Evolutionary conservation across 2,113 vertebrate species (phyloP), one percentile per base, ranked within the genome.

Genomic region (Macaca mulatta): DNA sequence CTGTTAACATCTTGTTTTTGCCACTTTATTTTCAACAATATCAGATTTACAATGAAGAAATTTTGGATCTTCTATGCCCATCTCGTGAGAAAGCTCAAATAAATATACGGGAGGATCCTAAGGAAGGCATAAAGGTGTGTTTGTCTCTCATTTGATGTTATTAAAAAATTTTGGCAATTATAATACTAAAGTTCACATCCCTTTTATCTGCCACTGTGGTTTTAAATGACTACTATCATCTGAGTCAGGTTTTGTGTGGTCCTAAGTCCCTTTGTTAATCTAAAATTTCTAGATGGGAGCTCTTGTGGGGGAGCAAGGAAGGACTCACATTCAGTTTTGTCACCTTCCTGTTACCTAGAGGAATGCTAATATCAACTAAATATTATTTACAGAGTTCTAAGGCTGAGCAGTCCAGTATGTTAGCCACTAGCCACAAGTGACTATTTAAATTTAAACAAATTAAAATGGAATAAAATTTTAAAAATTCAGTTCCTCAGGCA

Each of bases 1-100:
- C 23, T 95, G 35, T 97, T 98, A 92, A 96, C 27, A 57, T 94
- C n/a, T 96, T 97, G 40, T 83, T 95, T 94, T 96, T 88, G 57
- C 64, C 81, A 86, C n/a, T 96, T 96, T 90, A 23, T 97, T 96
- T 96, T 52, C 94, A 98, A 96, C 94, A 93, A 98, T 97, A 77
- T 40, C 87, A 99, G 99, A 99, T 99, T 92, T 99, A 99, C 97
- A 99, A 99, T 32, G 99, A 99, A 98, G 99, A 99, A 35, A 99
- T 99, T 87, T 97, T 99, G 78, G 99, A 99, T 97, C 98, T 99
- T 94, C 98, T 99, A 32, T 99, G 98, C 90, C 14, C 98, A 0
- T 98, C 99, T 80, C 99, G 99, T 97, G 99, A 99, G 0, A 99
- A 99, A 84, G 97, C 99, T 89, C 98, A 97, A 3, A 99, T 99